A percentile compares a stretch with the other conserved stretches of the same genome.
These are phyloP conservation scores for Fistularia commersonii DNA, from an alignment of 2,797 vertebrate genomes.

Conservation along the genomic window DNA sequence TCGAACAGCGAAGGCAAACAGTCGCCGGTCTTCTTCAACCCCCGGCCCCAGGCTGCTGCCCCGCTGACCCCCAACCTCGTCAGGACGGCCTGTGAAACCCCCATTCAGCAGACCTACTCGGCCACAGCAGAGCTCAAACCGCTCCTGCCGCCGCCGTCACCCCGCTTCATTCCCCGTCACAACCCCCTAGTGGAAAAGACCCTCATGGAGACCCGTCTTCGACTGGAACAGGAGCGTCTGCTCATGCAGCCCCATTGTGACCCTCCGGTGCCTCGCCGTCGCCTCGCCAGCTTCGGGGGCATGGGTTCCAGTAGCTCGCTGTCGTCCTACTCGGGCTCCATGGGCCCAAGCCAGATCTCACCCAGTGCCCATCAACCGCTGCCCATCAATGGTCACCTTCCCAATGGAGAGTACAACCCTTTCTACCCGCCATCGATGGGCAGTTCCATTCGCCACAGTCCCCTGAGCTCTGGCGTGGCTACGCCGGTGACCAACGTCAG, in stretches of 20 bases:
- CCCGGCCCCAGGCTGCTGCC: constrained; percentile 50
- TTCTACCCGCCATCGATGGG: constrained; percentile 85
- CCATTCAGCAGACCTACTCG: constrained; percentile 64
- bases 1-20: constrained; percentile 94
- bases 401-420: constrained; percentile 80
- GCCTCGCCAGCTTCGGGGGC: constrained; percentile 92
- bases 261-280: constrained; percentile 77
- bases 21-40: constrained; percentile 70
- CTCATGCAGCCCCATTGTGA: constrained; percentile 83
- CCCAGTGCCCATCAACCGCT: constrained; percentile 68
- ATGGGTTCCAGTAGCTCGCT: constrained; percentile 90
- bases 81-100: constrained; percentile 58
- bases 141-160: constrained; percentile 85
- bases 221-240: constrained; percentile 90
- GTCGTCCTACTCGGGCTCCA: constrained; percentile 85
- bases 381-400: constrained; percentile 82
- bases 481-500: constrained; percentile 94
- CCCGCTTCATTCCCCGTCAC: constrained; percentile 77
- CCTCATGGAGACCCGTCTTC: constrained; percentile 93
- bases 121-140: constrained; percentile 75
- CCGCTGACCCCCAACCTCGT: constrained; percentile 49
- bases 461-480: constrained; percentile 91
- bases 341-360: constrained; percentile 75
- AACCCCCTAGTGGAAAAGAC: constrained; percentile 96
- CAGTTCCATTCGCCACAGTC: constrained; percentile 94